These are phyloP conservation scores for Zalophus californianus DNA, from an alignment of 2,797 vertebrate genomes.

Conservation along the genomic window DNA sequence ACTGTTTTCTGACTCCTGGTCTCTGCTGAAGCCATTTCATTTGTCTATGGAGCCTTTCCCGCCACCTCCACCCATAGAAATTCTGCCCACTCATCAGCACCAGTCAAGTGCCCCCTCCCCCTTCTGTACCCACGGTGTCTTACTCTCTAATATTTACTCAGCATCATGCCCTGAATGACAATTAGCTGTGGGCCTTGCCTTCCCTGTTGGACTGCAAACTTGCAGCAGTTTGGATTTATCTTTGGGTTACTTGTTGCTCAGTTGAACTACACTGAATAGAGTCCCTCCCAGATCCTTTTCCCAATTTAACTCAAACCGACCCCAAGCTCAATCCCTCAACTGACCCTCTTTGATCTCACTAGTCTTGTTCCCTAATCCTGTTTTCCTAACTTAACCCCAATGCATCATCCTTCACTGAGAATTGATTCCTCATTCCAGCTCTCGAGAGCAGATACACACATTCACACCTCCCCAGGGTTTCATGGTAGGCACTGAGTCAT, in stretches of 20 bases:
- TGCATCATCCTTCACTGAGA: neutral
- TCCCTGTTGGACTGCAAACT: neutral
- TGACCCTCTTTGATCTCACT: neutral
- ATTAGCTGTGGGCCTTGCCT: neutral
- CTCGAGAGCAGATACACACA: neutral
- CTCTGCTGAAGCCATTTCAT: neutral
- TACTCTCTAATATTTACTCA: neutral
- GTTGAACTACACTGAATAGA: neutral
- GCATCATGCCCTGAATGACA: neutral
- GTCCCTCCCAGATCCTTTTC: neutral
- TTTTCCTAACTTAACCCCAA: conserved; percentile 33
- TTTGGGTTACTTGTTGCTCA: neutral
- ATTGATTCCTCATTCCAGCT: neutral
- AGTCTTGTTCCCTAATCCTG: neutral
- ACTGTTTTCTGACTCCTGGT: neutral
- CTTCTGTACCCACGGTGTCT: too few relatives aligned
- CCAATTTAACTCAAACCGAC: neutral
- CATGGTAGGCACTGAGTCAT: conserved; percentile 58
- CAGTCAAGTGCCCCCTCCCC: neutral
- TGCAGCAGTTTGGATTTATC: neutral
- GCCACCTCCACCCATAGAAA: too few relatives aligned
- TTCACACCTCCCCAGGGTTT: neutral
- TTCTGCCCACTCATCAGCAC: neutral
- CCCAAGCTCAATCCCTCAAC: neutral
- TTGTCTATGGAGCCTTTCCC: neutral